Conservation (phyloP, 2,113 vertebrate species). For the Chauna torquata region DNA sequence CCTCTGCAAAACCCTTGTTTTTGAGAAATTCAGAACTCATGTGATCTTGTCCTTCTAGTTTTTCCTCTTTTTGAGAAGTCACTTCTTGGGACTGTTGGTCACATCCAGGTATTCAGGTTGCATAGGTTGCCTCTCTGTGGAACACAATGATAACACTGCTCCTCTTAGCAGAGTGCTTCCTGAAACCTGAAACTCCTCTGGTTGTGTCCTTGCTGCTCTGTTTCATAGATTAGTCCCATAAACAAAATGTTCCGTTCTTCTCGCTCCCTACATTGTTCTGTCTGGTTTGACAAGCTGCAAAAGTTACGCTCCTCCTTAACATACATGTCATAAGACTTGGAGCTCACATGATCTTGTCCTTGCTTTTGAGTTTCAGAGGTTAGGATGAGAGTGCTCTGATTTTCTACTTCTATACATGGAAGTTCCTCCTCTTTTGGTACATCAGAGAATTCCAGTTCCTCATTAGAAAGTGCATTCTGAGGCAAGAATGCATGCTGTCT, state of each 20-base stretch:
- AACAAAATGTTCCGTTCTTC: background rate
- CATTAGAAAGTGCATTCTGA: background rate
- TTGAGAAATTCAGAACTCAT: background rate
- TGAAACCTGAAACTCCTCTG: background rate
- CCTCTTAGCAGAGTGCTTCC: background rate
- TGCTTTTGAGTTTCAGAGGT: background rate
- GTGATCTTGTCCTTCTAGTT: background rate
- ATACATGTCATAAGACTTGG: background rate
- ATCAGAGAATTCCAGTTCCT: background rate
- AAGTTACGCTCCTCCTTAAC: background rate
- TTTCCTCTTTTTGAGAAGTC: background rate
- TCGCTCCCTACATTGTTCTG: background rate
- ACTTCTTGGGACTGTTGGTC: background rate
- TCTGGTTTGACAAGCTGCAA: background rate
- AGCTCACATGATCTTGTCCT: background rate
- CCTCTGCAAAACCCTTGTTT: background rate
- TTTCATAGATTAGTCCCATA: background rate
- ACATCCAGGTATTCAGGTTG: background rate
- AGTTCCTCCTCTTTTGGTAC: background rate
- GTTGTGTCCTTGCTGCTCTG: background rate
- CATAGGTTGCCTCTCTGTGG: background rate
- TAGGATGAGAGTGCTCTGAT: background rate
- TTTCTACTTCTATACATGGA: background rate
- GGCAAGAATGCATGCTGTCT: background rate
- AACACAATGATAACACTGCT: accelerated